A percentile compares a stretch with the other conserved stretches of the same genome.
These are phyloP conservation scores for Solenopsis invicta DNA, from an alignment of 1,140 invertebrate species.

Conservation along the genomic window DNA sequence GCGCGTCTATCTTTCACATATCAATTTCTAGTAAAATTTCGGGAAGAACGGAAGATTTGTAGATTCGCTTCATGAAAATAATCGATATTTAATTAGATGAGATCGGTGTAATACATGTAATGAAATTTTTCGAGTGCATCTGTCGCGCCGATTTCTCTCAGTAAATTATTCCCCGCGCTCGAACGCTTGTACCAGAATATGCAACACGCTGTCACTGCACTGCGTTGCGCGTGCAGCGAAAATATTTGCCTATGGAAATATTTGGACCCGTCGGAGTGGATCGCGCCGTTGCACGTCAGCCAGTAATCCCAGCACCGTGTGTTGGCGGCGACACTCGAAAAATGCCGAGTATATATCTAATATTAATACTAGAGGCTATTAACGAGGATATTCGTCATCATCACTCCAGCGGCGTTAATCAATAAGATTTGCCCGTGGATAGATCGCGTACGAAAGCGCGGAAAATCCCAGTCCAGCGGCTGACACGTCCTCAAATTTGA, in stretches of 20 bases:
- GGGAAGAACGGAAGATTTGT: neutral
- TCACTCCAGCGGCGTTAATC: slow-evolving; percentile 34
- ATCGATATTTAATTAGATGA: slow-evolving; percentile 8
- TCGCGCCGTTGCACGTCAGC: neutral
- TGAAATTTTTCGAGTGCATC: neutral
- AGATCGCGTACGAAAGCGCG: slow-evolving; percentile 34
- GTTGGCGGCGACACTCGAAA: slow-evolving; percentile 17
- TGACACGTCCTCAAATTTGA: slow-evolving; percentile 60
- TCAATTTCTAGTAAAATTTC: slow-evolving; percentile 9
- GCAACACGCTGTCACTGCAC: neutral
- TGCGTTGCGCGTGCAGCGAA: neutral
- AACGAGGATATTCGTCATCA: slow-evolving; percentile 39
- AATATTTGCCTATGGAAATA: slow-evolving; percentile 52
- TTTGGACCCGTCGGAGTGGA: slow-evolving; percentile 3
- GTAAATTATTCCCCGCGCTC: neutral
- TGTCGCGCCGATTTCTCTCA: neutral
- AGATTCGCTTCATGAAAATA: neutral
- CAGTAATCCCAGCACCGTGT: neutral
- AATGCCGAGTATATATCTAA: slow-evolving; percentile 25
- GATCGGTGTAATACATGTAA: neutral
- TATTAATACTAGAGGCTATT: slow-evolving; percentile 13
- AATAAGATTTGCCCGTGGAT: slow-evolving; percentile 42
- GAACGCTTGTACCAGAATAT: neutral
- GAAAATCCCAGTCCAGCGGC: neutral
- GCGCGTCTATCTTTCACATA: neutral